Evolutionary conservation across 2,888 invertebrate genomes (phyloP).

Genomic region (Schrankia costaestrigalis): DNA sequence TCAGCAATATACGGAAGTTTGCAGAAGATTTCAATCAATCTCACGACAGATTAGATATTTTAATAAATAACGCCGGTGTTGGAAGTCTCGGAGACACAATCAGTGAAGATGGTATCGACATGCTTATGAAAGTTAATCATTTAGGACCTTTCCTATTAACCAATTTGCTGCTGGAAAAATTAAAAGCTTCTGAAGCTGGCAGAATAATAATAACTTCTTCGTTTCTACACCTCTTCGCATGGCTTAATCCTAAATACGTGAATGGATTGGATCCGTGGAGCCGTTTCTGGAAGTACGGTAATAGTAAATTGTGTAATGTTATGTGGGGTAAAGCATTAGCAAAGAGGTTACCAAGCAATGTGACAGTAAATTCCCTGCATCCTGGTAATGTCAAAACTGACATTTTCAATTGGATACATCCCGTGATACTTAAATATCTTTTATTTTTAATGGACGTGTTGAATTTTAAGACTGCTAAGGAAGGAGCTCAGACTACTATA

Average conservation of each 20-base stretch:
- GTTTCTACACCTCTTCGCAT: slow-evolving; percentile 33
- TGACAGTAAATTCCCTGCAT: slow-evolving; percentile 90
- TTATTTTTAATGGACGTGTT: slow-evolving; percentile 78
- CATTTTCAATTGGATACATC: slow-evolving; percentile 84
- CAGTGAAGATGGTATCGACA: slow-evolving; percentile 82
- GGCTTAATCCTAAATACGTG: slow-evolving; percentile 68
- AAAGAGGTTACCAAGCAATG: slow-evolving; percentile 66
- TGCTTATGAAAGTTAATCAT: slow-evolving; percentile 84
- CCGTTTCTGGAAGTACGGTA: slow-evolving; percentile 60
- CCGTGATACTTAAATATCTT: slow-evolving; percentile 62
- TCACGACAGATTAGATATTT: slow-evolving; percentile 77
- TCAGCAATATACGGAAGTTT: slow-evolving; percentile 79
- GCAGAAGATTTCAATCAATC: slow-evolving; percentile 79
- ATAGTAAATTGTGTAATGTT: slow-evolving; percentile 64
- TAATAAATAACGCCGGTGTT: slow-evolving; percentile 84
- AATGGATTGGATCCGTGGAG: slow-evolving; percentile 38
- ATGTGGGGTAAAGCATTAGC: slow-evolving; percentile 65
- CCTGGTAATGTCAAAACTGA: slow-evolving; percentile 91
- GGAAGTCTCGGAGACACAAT: slow-evolving; percentile 47
- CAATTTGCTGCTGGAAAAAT: slow-evolving; percentile 78
- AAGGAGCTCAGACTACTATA: slow-evolving; percentile 89
- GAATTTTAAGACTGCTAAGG: slow-evolving; percentile 83
- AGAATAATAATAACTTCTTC: slow-evolving; percentile 72
- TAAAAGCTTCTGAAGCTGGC: slow-evolving; percentile 59
- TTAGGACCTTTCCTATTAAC: slow-evolving; percentile 87